phyloP scores from a whole-genome alignment of 2,888 invertebrate genomes.

The Oxystoma pomonae region DNA sequence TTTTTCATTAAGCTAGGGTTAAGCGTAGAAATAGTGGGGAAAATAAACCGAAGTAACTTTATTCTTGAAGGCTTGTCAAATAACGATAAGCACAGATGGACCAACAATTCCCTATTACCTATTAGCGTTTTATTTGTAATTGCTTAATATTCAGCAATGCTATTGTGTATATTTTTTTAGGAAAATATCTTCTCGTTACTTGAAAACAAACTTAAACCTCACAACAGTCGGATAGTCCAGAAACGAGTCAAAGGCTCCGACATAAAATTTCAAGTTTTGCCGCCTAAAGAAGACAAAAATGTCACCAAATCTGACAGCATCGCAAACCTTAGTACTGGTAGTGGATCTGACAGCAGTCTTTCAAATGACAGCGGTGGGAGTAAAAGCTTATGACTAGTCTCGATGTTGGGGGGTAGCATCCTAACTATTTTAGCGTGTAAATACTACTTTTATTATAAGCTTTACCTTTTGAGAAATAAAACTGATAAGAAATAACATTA shows the following conservation, averaged over 20 bases:
- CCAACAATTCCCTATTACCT: no score
- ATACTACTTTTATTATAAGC: background rate
- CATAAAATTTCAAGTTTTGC: slow-evolving; percentile 61
- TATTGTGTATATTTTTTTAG: slow-evolving; percentile 53
- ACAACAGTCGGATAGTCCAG: slow-evolving; percentile 58
- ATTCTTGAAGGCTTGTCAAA: no score
- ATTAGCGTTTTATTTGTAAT: no score
- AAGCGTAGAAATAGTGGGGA: no score
- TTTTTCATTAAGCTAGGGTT: no score
- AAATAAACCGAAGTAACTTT: no score
- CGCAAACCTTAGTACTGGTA: background rate
- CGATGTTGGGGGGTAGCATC: background rate
- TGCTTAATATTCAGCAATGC: no score
- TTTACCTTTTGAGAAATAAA: background rate
- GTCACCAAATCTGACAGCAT: background rate
- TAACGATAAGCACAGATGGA: no score
- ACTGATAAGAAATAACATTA: background rate
- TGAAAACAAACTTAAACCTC: slow-evolving; percentile 47
- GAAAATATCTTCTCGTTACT: slow-evolving; percentile 57
- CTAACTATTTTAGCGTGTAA: background rate
- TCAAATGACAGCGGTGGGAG: background rate
- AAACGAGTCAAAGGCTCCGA: slow-evolving; percentile 59
- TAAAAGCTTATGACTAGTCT: background rate
- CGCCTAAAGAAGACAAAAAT: slow-evolving; percentile 42
- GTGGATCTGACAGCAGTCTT: background rate